Percentiles rank a stretch among this genome's conserved stretches.
Evolutionary conservation across 2,113 vertebrate species (phyloP).

Genomic region (Larimichthys crocea): DNA sequence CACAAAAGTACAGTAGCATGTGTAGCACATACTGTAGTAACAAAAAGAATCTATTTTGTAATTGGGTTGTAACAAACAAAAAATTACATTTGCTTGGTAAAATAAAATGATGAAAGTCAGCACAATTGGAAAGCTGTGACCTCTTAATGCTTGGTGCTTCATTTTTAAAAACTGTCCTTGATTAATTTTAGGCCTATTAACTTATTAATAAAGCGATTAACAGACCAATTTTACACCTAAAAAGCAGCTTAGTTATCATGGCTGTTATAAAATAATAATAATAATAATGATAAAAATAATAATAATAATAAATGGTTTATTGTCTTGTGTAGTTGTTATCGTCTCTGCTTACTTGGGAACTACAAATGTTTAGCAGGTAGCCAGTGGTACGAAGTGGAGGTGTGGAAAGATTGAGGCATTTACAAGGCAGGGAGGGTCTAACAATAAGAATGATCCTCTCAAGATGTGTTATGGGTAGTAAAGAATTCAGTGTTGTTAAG

Average conservation of each 20-base stretch:
- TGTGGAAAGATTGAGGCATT: not conserved
- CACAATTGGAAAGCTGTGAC: not conserved
- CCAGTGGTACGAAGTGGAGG: not conserved
- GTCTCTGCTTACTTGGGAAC: not conserved
- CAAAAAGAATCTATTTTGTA: no score
- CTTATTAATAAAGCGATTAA: not conserved
- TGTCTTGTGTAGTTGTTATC: not conserved
- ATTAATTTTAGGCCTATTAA: not conserved
- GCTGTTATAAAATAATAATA: no score
- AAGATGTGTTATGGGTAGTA: not conserved
- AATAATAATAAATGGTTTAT: no score
- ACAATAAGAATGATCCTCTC: not conserved
- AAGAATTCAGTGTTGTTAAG: not conserved
- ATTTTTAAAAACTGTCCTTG: not conserved
- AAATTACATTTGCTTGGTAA: not conserved
- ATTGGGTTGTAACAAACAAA: not conserved
- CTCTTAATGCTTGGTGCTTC: not conserved
- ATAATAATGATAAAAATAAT: no score
- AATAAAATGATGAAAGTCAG: not conserved
- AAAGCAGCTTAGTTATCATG: not conserved
- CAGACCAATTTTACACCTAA: not conserved
- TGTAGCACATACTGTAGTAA: no score
- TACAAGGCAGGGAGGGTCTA: not conserved
- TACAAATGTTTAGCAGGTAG: not conserved
- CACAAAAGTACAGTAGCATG: not conserved